Evolutionary conservation across 2,888 invertebrate genomes (phyloP).

Genomic region (Epicampocera succincta): DNA sequence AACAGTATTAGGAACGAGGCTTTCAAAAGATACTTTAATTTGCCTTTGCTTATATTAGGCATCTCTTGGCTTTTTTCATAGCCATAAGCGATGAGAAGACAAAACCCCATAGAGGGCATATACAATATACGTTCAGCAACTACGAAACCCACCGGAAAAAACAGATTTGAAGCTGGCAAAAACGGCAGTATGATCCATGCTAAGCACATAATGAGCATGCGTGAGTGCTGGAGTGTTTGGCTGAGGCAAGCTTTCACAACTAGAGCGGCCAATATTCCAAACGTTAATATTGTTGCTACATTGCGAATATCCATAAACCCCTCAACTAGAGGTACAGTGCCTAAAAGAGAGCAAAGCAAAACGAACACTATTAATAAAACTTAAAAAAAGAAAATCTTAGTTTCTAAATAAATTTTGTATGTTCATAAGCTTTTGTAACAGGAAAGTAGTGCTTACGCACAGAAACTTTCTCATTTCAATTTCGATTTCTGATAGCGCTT

Average conservation of each 20-base stretch:
- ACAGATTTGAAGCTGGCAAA: constrained; percentile 97
- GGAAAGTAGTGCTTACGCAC: too few relatives aligned
- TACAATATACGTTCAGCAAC: constrained; percentile 97
- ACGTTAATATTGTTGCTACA: constrained; percentile 87
- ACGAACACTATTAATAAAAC: neutral
- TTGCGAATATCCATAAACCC: constrained; percentile 91
- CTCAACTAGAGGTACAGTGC: constrained; percentile 88
- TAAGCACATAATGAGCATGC: constrained; percentile 88
- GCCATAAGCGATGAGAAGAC: constrained; percentile 94
- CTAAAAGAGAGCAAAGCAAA: constrained; percentile 67
- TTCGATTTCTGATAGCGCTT: too few relatives aligned
- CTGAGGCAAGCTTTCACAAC: constrained; percentile 82
- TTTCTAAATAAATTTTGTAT: neutral
- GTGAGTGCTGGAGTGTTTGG: constrained; percentile 85
- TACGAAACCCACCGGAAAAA: constrained; percentile 98
- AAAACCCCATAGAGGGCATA: constrained; percentile 99
- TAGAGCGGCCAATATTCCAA: constrained; percentile 83
- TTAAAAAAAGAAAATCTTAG: too few relatives aligned
- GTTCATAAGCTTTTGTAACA: too few relatives aligned
- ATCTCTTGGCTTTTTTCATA: constrained; percentile 85
- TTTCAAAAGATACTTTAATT: constrained; percentile 64
- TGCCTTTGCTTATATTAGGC: constrained; percentile 35
- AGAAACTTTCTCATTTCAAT: too few relatives aligned
- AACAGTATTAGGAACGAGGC: constrained; percentile 85
- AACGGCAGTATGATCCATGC: constrained; percentile 95